phyloP scores from a whole-genome alignment of 2,797 vertebrate genomes.

The Okamejei kenojei region DNA sequence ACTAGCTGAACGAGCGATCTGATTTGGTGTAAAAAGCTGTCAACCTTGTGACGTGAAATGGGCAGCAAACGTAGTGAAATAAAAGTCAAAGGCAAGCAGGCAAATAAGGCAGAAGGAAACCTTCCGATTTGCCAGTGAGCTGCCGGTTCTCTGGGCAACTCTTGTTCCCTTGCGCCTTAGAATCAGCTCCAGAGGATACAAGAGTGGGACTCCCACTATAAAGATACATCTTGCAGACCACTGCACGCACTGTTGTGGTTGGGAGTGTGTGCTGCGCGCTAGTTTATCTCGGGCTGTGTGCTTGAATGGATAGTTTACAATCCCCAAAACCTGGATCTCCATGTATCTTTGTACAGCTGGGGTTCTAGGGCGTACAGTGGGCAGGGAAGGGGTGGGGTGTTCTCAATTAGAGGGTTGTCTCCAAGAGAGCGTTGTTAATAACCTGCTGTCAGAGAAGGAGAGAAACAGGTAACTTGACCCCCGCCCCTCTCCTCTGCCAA shows the following conservation, averaged over 20 bases:
- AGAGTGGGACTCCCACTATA: background rate
- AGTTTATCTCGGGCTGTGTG: no score
- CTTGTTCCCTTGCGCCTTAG: background rate
- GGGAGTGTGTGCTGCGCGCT: background rate
- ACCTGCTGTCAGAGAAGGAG: background rate
- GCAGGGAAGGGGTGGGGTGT: background rate
- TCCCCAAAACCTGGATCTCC: background rate
- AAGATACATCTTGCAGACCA: background rate
- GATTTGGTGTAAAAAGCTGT: slow-evolving; percentile 63
- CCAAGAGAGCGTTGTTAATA: background rate
- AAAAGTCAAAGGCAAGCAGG: slow-evolving; percentile 44
- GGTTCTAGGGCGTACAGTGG: background rate
- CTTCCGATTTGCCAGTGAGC: no score
- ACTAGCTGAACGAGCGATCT: slow-evolving; percentile 55
- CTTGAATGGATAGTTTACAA: no score
- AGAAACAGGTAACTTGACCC: slow-evolving; percentile 24
- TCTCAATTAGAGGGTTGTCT: slow-evolving; percentile 15
- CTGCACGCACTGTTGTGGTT: no score
- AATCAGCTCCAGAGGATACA: background rate
- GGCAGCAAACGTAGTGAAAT: slow-evolving; percentile 52
- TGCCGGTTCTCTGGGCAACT: no score
- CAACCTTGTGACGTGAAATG: slow-evolving; percentile 61
- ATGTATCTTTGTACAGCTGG: background rate
- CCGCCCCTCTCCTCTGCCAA: background rate
- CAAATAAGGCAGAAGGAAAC: background rate